Percentiles rank a stretch among this genome's conserved stretches.
Conservation (phyloP, 1,140 invertebrate genomes). For the Thereuonema tuberculata region DNA sequence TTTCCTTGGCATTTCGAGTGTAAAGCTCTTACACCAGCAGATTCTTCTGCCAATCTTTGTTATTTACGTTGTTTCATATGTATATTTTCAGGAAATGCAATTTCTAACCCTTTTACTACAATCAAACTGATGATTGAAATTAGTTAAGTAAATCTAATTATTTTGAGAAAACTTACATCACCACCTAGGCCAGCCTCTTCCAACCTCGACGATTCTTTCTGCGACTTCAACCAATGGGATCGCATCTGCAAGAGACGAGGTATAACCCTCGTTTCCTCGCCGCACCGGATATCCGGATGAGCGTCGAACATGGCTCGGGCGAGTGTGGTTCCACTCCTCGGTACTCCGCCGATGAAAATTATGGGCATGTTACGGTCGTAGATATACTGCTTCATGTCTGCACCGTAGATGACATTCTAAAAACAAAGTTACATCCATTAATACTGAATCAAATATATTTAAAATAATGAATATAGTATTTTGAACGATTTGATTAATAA, state of each 20-base stretch:
- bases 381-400: slow-evolving; percentile 20
- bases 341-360: slow-evolving; percentile 95
- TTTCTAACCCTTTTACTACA: too few relatives aligned
- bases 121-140: too few relatives aligned
- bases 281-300: slow-evolving; percentile 94
- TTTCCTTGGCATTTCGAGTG: too few relatives aligned
- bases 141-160: too few relatives aligned
- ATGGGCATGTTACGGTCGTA: slow-evolving; percentile 78
- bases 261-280: slow-evolving; percentile 94
- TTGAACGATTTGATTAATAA: too few relatives aligned
- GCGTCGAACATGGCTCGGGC: slow-evolving; percentile 97
- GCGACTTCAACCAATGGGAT: slow-evolving; percentile 82
- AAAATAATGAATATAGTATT: too few relatives aligned
- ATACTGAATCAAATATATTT: too few relatives aligned
- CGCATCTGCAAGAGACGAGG: slow-evolving; percentile 83
- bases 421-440: slow-evolving; percentile 3
- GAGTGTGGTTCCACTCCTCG: slow-evolving; percentile 89
- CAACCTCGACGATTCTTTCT: slow-evolving; percentile 73
- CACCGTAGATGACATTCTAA: neutral
- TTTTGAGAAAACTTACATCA: slow-evolving; percentile 50
- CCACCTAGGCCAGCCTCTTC: slow-evolving; percentile 88
- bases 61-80: too few relatives aligned
- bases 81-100: too few relatives aligned
- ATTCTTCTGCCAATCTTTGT: too few relatives aligned
- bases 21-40: too few relatives aligned